These are phyloP conservation scores for Hydrozoanthus tunicans DNA, from an alignment of 64 coral and sea anemone species.

Conservation along the genomic window DNA sequence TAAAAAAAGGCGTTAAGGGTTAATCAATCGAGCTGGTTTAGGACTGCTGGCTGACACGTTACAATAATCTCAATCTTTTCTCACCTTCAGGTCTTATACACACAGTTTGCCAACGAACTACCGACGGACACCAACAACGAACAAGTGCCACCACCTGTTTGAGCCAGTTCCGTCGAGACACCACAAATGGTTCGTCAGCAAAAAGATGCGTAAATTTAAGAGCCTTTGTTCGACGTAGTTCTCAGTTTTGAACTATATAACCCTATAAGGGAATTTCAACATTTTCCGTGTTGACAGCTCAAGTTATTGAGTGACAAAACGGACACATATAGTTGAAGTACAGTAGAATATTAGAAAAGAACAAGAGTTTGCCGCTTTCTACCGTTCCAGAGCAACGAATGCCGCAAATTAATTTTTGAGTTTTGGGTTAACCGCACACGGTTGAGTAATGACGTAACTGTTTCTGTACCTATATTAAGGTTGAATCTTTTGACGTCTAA, in stretches of 20 bases:
- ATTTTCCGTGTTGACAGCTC: too few species aligned
- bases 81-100: conserved; percentile 22
- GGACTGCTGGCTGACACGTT: background rate
- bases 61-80: background rate
- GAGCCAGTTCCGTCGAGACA: background rate
- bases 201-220: background rate
- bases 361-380: too few species aligned
- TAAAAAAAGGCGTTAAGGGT: background rate
- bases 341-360: too few species aligned
- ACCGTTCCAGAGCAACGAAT: too few species aligned
- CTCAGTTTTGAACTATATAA: background rate
- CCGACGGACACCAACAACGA: background rate
- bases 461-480: too few species aligned
- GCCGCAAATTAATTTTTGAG: too few species aligned
- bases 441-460: too few species aligned
- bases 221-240: background rate
- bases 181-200: background rate
- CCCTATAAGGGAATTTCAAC: too few species aligned
- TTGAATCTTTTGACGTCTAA: too few species aligned
- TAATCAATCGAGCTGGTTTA: background rate
- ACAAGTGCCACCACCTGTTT: background rate
- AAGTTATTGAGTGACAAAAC: too few species aligned
- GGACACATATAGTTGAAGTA: too few species aligned
- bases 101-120: conserved; percentile 19
- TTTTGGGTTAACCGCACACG: too few species aligned